Evolutionary conservation across 2,113 vertebrate species (phyloP).

Genomic region (Bostrychus sinensis): DNA sequence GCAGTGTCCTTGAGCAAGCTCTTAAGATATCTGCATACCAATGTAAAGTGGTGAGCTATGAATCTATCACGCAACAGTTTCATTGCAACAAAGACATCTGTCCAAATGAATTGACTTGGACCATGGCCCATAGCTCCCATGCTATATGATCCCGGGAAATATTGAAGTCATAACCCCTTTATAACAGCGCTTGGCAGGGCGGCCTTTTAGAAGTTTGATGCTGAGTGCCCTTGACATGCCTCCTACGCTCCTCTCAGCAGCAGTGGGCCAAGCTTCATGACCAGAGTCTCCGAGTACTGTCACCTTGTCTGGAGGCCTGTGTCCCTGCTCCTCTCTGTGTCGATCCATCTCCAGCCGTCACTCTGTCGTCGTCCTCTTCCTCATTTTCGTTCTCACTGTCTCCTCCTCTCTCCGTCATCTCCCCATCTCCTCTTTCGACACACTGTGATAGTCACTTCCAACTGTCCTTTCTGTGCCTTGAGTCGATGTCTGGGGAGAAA

Average conservation of each 20-base stretch:
- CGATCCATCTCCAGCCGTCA: conserved; percentile 33
- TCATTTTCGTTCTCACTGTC: conserved; percentile 45
- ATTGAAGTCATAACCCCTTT: conserved; percentile 66
- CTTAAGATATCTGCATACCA: conserved; percentile 21
- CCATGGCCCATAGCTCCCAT: conserved; percentile 31
- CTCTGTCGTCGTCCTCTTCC: conserved; percentile 31
- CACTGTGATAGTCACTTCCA: conserved; percentile 57
- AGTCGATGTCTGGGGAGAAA: conserved; percentile 32
- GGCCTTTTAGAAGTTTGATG: conserved; percentile 56
- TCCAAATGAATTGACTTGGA: conserved; percentile 67
- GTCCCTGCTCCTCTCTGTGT: conserved; percentile 26
- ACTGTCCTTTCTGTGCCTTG: conserved; percentile 48
- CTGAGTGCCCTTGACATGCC: conserved; percentile 58
- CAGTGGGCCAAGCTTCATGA: conserved; percentile 32
- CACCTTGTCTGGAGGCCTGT: conserved; percentile 40
- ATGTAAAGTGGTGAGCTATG: conserved; percentile 45
- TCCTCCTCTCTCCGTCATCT: conserved; percentile 41
- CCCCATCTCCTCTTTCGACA: conserved; percentile 39
- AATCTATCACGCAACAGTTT: conserved; percentile 48
- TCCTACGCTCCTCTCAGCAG: conserved; percentile 31
- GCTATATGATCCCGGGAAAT: conserved; percentile 56
- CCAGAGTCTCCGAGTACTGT: conserved; percentile 40
- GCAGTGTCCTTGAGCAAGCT: conserved; percentile 41
- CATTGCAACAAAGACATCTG: conserved; percentile 59
- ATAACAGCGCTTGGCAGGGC: conserved; percentile 52